Conservation (phyloP, 2,113 vertebrate genomes). For the Nematolebias whitei region DNA sequence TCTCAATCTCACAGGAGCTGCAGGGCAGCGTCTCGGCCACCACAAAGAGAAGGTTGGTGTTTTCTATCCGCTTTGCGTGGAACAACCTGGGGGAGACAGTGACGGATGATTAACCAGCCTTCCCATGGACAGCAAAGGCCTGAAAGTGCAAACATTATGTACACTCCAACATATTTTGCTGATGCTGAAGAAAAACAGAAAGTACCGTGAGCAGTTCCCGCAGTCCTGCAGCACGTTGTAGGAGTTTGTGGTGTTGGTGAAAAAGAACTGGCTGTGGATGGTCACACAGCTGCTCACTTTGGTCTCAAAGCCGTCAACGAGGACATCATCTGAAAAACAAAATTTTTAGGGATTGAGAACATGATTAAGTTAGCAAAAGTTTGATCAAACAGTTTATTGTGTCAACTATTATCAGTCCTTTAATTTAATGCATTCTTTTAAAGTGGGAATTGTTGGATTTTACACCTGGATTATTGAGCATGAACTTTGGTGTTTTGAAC, state of each 20-base stretch:
- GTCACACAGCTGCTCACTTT: slow-evolving; percentile 94
- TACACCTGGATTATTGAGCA: no score
- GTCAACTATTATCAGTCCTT: no score
- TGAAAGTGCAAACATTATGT: background rate
- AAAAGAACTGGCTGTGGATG: slow-evolving; percentile 97
- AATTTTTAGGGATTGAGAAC: no score
- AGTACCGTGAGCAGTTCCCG: slow-evolving; percentile 95
- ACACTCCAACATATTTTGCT: slow-evolving; percentile 26
- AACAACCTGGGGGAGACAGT: slow-evolving; percentile 83
- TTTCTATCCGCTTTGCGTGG: slow-evolving; percentile 90
- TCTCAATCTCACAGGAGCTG: slow-evolving; percentile 91
- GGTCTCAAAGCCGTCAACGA: slow-evolving; percentile 85
- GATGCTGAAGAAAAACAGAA: slow-evolving; percentile 8
- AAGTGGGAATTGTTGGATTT: no score
- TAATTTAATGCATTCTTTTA: no score
- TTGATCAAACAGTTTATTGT: no score
- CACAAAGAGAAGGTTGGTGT: slow-evolving; percentile 96
- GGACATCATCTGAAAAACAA: slow-evolving; percentile 81
- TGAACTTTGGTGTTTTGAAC: no score
- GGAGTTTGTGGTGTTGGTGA: slow-evolving; percentile 91
- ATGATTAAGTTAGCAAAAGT: no score
- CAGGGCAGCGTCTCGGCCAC: slow-evolving; percentile 96
- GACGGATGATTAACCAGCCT: slow-evolving; percentile 9
- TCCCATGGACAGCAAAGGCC: background rate
- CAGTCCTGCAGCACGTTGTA: slow-evolving; percentile 97